A percentile compares a stretch with the other conserved stretches of the same genome.
These are phyloP conservation scores for Nebria brevicollis DNA, from an alignment of 2,888 invertebrate species.

Conservation along the genomic window DNA sequence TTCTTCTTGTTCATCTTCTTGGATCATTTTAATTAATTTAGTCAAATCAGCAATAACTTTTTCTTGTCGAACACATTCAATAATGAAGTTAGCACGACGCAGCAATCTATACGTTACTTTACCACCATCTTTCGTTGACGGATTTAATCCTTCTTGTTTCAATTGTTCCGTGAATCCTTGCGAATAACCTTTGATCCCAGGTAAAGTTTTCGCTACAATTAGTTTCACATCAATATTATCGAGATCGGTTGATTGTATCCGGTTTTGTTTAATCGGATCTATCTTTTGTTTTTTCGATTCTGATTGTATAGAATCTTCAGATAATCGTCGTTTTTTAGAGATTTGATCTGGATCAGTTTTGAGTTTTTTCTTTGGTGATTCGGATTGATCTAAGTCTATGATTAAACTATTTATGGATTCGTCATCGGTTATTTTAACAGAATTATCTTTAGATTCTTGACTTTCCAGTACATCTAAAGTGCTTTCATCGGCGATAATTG, in stretches of 20 bases:
- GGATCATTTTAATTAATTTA: constrained; percentile 66
- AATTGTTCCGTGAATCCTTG: constrained; percentile 47
- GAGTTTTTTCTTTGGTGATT: constrained; percentile 4
- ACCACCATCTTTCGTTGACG: constrained; percentile 36
- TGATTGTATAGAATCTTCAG: constrained; percentile 9
- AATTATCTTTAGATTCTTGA: neutral
- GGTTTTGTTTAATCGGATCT: neutral
- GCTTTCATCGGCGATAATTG: neutral
- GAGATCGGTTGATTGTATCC: neutral
- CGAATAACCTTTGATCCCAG: constrained; percentile 45
- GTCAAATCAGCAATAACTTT: constrained; percentile 69
- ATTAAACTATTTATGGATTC: neutral
- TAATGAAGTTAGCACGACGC: constrained; percentile 70
- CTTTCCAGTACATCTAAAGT: neutral
- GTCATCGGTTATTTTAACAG: neutral
- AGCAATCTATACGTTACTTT: constrained; percentile 63
- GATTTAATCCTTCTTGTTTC: constrained; percentile 28
- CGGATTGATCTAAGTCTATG: neutral
- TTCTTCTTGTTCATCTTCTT: constrained; percentile 66
- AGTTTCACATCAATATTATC: constrained; percentile 46
- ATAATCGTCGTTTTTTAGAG: neutral
- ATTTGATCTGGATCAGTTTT: neutral
- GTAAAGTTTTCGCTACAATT: constrained; percentile 37
- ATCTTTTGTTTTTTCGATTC: constrained; percentile 16
- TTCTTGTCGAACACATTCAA: constrained; percentile 69